Evolutionary conservation across 2,113 vertebrate genomes (phyloP), one percentile per base, ranked within the genome.

Genomic region (Tor tambroides): DNA sequence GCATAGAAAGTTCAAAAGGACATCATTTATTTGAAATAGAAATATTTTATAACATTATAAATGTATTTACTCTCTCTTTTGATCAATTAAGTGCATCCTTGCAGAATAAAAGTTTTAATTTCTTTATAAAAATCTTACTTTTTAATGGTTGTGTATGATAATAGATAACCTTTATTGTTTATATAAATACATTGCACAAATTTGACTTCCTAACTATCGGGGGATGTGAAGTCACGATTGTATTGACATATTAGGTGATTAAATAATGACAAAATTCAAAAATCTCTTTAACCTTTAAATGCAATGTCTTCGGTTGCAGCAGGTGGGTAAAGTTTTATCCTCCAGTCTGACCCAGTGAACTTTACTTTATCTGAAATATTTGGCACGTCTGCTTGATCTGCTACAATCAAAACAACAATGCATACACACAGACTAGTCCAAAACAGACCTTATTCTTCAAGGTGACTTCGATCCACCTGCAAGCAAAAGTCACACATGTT

Each of bases 331-430:
- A 63, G n/a, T 80, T 89, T 75, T 88, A 69, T 35, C 6, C 78
- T 67, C 46, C 80, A 41, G 32, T 15, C 41, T 81, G 77, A 80
- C 32, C 30, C 38, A 19, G 28, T 81, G 61, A 23, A 61, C 75
- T 35, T 63, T 26, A 8, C 49, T 56, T 61, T 11, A 74, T 88
- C 23, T 23, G 14, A 51, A 80, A 77, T 28, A 72, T 80, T 90
- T 86, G 38, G 71, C 59, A 65, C 28, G 54, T 65, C 56, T 6
- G 54, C 71, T 82, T 49, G 8, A 84, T 87, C 85, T 63, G 15
- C 41, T 56, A 82, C 85, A 69, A 87, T 87, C 72, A 72, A 65
- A 65, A 79, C 51, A 84, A 38, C 65, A 87, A 74, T 54, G 26
- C 51, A 85, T 2, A 14, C 56, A 17, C 30, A 9, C 43, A 65